Base-by-base conservation (phyloP, 1,140 invertebrate species). In the Heliconius hermathena region DNA sequence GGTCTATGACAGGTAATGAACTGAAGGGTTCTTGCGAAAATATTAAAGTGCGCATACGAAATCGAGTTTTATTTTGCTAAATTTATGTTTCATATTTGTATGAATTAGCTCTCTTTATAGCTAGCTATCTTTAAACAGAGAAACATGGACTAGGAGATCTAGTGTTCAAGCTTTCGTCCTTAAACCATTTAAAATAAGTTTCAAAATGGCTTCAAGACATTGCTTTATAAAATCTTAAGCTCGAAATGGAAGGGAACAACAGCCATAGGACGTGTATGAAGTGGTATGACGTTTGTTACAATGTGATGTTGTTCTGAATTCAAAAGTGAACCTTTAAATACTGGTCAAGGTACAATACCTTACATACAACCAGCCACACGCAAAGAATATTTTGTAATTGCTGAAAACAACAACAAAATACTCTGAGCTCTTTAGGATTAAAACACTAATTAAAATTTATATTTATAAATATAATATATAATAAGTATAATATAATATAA, bases 301-400 rank as follows among this genome's bases (percentile, higher is more conserved):
- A 91, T 93, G 91, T 94, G 89, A 90, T 91, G 86, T 92, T 85
- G 83, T 87, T 88, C 83, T 91, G 87, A 91, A 90, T 89, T 83
- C 78, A 91, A 93, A 91, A 88, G 89, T 91, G 89, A 92, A 90
- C 88, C 91, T 83, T 90, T 90, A 87, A 87, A 84, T 89, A 85
- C 86, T 88, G 84, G 86, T 81, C 81, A 85, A 90, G 89, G 92
- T 95, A 95, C 92, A 95, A 95, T 97, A 97, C 96, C 96, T 97
- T 95, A 96, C 95, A 95, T 96, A 97, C 91, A 97, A 96, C 96
- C 96, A 97, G 95, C 96, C 96, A 95, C 96, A 97, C 95, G 96
- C 96, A 97, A 97, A 97, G 96, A 96, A 97, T 96, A 97, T 95
- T 96, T 96, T 96, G 95, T 96, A 96, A 95, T 96, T 96, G 95